phyloP scores from a whole-genome alignment of 2,113 vertebrate species.

The Myotis yumanensis region DNA sequence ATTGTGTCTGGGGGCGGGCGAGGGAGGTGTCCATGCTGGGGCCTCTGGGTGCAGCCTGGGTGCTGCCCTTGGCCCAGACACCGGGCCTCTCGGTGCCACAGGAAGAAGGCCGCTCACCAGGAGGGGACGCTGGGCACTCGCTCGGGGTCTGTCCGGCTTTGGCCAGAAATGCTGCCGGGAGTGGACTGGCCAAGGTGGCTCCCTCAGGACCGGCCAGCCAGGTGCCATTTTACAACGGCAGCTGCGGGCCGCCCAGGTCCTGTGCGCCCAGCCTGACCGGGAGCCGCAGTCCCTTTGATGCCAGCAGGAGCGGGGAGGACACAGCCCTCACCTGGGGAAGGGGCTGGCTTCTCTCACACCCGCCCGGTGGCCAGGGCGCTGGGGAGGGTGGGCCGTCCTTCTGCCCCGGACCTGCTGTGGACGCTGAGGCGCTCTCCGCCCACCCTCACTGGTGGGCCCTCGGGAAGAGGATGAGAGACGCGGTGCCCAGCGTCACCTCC shows the following conservation, averaged over 20 bases:
- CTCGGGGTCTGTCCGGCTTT: not conserved
- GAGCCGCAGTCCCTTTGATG: not conserved
- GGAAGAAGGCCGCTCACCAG: not conserved
- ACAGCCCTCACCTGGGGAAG: fast-evolving
- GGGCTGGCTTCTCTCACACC: not conserved
- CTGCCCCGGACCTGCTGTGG: not conserved
- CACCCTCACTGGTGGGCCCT: fast-evolving
- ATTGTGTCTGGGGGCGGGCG: not conserved
- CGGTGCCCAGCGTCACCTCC: fast-evolving
- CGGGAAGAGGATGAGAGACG: not conserved
- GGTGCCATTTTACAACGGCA: no score
- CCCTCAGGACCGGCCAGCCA: not conserved
- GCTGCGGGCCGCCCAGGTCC: not conserved
- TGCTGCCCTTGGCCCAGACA: not conserved
- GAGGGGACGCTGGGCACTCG: no score
- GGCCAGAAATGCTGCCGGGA: not conserved
- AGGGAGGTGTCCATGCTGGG: not conserved
- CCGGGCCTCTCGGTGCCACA: not conserved
- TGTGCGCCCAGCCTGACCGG: fast-evolving
- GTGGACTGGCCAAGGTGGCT: fast-evolving
- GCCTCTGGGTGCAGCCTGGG: no score
- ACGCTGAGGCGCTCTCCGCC: fast-evolving
- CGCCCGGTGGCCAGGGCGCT: not conserved
- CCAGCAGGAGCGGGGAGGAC: fast-evolving
- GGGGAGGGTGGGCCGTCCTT: not conserved